Conservation (phyloP, 1,140 invertebrate species). For the Zaprionus gabonicus region DNA sequence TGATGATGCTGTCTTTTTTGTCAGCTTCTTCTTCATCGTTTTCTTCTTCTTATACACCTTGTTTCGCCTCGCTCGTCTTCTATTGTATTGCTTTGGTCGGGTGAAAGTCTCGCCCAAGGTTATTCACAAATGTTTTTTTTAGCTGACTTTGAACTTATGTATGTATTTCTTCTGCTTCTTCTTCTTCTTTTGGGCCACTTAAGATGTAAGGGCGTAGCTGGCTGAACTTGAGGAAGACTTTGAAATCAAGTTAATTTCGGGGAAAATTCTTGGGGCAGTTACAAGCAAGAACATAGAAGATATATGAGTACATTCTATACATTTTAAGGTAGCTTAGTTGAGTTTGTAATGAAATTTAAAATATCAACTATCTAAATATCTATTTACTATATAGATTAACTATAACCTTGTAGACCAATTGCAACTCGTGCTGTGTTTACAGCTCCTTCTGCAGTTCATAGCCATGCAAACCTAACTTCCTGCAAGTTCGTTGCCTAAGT, state of each 20-base stretch:
- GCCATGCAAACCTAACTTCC: neutral
- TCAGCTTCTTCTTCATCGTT: constrained; percentile 20
- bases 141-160: constrained; percentile 33
- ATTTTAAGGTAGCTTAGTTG: too few relatives aligned
- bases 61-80: constrained; percentile 26
- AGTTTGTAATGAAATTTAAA: too few relatives aligned
- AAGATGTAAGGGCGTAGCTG: constrained; percentile 26
- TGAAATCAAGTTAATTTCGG: neutral
- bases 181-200: constrained; percentile 32
- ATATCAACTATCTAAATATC: too few relatives aligned
- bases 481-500: constrained; percentile 62
- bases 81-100: constrained; percentile 21
- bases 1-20: constrained; percentile 36
- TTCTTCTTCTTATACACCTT: constrained; percentile 29
- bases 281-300: neutral
- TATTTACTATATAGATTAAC: too few relatives aligned
- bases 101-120: constrained; percentile 67
- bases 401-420: too few relatives aligned
- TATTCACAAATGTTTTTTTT: constrained; percentile 46
- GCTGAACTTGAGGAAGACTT: constrained; percentile 36
- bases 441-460: too few relatives aligned
- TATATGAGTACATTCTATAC: neutral
- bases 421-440: too few relatives aligned
- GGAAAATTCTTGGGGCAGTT: neutral
- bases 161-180: neutral